A percentile compares a stretch with the other conserved stretches of the same genome.
Conservation (phyloP, 2,797 vertebrate genomes). For the Lepus townsendii region DNA sequence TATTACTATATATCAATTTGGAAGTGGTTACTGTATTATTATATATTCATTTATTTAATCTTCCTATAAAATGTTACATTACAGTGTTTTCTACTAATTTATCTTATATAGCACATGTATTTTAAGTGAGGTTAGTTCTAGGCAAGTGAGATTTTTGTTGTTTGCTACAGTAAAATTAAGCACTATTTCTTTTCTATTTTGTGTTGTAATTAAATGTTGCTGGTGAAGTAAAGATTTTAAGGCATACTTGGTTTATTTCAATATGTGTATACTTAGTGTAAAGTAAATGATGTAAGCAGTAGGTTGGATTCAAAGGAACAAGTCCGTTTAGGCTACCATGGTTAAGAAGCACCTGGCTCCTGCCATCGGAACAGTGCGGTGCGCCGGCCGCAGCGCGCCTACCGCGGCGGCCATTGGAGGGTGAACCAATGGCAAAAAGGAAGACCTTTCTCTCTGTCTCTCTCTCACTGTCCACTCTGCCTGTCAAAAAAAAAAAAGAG, state of each 20-base stretch:
- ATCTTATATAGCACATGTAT: background rate
- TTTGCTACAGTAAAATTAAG: conserved; percentile 26
- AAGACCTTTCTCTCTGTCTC: no score
- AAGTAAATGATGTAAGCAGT: conserved; percentile 13
- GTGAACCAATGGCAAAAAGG: no score
- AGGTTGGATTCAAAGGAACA: conserved; percentile 38
- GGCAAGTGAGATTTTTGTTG: background rate
- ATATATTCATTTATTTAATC: background rate
- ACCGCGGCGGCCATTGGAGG: no score
- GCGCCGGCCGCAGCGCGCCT: no score
- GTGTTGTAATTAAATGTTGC: conserved; percentile 6
- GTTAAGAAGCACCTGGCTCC: no score
- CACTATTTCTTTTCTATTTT: conserved; percentile 17
- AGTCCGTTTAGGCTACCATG: background rate
- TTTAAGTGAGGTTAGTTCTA: conserved; percentile 50
- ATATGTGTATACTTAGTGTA: background rate
- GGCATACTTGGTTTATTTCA: background rate
- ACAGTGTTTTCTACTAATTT: conserved; percentile 57
- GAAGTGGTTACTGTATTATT: conserved; percentile 30
- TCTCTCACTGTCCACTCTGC: no score
- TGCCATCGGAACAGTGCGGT: no score
- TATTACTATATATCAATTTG: conserved; percentile 41
- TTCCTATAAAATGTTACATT: background rate
- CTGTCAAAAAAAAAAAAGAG: no score
- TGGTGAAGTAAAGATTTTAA: conserved; percentile 28